phyloP scores from a whole-genome alignment of 2,113 vertebrate species.

The Podiceps cristatus region DNA sequence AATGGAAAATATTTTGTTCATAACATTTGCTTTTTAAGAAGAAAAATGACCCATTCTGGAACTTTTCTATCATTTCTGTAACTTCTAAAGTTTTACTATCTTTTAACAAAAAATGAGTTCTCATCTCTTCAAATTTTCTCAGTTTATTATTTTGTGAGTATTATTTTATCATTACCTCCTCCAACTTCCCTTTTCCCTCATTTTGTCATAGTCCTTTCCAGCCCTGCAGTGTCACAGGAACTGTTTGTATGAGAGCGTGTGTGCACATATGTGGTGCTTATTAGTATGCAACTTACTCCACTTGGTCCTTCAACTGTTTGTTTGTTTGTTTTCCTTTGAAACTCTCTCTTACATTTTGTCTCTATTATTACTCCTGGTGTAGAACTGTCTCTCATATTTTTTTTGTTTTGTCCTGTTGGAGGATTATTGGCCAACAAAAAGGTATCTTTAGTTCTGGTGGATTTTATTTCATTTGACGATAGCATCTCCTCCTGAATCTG shows the following conservation, averaged over 20 bases:
- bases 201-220: not conserved
- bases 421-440: not conserved
- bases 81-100: not conserved
- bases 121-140: not conserved
- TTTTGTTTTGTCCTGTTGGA: not conserved
- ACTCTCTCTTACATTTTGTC: not conserved
- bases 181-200: not conserved
- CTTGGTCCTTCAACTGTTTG: not conserved
- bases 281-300: not conserved
- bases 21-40: not conserved
- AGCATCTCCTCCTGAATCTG: not conserved
- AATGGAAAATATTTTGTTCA: not conserved
- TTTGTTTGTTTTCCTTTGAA: not conserved
- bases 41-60: not conserved
- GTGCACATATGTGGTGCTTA: not conserved
- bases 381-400: not conserved
- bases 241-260: accelerated
- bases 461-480: not conserved
- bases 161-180: not conserved
- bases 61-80: not conserved
- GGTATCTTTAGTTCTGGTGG: not conserved
- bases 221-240: accelerated
- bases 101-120: not conserved
- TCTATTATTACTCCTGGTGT: not conserved
- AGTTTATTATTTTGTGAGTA: not conserved